Percentiles rank a stretch among this genome's conserved stretches.
Conservation (phyloP, 2,113 vertebrate genomes). For the Centropus bengalensis region DNA sequence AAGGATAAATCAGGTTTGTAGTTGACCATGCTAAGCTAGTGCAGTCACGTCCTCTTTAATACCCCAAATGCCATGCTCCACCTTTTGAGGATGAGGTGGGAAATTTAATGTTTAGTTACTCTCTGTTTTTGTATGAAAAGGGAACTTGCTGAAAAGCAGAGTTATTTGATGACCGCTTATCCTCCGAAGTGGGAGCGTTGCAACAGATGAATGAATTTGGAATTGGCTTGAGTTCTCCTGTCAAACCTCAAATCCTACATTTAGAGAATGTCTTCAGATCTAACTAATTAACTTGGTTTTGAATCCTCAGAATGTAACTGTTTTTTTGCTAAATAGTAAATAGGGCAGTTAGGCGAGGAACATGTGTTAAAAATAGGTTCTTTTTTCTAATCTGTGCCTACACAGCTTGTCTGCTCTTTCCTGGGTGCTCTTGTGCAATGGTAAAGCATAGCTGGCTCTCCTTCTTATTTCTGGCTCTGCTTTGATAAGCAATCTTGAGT, state of each 20-base stretch:
- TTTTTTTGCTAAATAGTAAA: not conserved
- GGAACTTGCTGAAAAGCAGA: not conserved
- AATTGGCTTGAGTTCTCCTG: not conserved
- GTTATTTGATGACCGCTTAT: not conserved
- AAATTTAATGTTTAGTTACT: not conserved
- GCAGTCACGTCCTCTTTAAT: not conserved
- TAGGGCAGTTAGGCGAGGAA: not conserved
- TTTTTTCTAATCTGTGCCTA: not conserved
- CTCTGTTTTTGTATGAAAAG: not conserved
- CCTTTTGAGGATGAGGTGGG: not conserved
- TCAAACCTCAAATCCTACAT: not conserved
- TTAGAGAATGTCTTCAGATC: not conserved
- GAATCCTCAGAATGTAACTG: not conserved
- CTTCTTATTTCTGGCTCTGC: not conserved
- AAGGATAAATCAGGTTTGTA: not conserved
- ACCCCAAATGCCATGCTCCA: not conserved
- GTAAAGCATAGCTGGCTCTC: not conserved
- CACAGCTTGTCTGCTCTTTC: not conserved
- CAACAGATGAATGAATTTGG: not conserved
- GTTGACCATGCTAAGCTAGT: not conserved
- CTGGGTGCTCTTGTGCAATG: not conserved
- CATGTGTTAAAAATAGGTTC: not conserved
- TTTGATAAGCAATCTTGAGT: not conserved
- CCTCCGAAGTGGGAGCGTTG: not conserved
- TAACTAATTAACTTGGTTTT: not conserved